phyloP scores from a whole-genome alignment of 2,888 invertebrate species.

The Drosophila antonietae region DNA sequence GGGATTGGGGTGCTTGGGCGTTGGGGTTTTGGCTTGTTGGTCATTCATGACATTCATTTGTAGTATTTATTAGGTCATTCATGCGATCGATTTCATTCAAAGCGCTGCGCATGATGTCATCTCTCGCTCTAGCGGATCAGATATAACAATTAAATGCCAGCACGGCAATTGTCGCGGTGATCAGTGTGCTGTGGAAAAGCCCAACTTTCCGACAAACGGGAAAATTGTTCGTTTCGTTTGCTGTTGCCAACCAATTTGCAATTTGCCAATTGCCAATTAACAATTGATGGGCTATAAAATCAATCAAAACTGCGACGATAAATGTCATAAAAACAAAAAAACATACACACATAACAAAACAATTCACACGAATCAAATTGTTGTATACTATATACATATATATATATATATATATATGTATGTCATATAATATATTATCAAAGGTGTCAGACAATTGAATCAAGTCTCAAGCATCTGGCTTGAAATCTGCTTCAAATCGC shows the following conservation, averaged over 20 bases:
- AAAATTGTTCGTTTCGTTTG: background rate
- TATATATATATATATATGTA: too few species aligned
- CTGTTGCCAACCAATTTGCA: constrained; percentile 9
- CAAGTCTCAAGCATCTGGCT: background rate
- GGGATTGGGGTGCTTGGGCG: constrained; percentile 30
- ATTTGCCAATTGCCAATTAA: constrained; percentile 16
- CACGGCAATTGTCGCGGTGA: constrained; percentile 3
- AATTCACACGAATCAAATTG: constrained; percentile 4
- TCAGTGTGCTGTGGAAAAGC: constrained; percentile 14
- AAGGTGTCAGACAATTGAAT: background rate
- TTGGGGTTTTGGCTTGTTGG: constrained; percentile 14
- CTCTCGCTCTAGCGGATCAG: constrained; percentile 25
- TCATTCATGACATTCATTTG: constrained; percentile 55
- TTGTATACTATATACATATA: background rate
- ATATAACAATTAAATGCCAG: constrained; percentile 22
- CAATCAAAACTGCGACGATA: constrained; percentile 17
- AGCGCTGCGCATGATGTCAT: constrained; percentile 62
- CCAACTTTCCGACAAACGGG: constrained; percentile 14
- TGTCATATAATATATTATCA: background rate
- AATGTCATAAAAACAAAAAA: background rate
- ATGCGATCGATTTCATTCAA: constrained; percentile 72
- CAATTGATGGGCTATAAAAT: constrained; percentile 23
- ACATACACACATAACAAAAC: background rate
- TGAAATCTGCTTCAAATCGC: background rate
- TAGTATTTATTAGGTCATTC: constrained; percentile 74